Evolutionary conservation across 2,888 invertebrate species (phyloP).

Genomic region (Metallyticus violacea): DNA sequence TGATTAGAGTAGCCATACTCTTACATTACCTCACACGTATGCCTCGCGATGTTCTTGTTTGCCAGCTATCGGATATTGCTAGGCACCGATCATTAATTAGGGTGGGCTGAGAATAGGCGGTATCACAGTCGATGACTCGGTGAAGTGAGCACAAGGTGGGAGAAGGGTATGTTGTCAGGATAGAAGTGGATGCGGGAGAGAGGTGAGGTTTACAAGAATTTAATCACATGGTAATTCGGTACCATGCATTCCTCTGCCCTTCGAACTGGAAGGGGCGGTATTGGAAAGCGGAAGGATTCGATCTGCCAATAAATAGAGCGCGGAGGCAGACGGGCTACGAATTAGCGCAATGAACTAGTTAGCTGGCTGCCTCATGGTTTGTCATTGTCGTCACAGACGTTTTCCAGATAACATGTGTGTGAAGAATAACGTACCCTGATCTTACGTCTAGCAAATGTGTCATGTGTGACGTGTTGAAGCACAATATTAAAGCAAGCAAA

Average conservation of each 20-base stretch:
- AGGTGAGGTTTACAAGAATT: slow-evolving; percentile 23
- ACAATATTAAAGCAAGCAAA: no score
- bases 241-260: slow-evolving; percentile 16
- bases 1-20: neutral
- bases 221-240: slow-evolving; percentile 30
- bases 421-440: no score
- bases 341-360: neutral
- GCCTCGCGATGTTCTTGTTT: neutral
- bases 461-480: no score
- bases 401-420: neutral
- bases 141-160: neutral
- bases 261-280: slow-evolving; percentile 6
- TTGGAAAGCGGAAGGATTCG: slow-evolving; percentile 15
- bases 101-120: neutral
- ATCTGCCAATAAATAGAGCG: slow-evolving; percentile 13
- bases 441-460: no score
- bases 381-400: neutral
- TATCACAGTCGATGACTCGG: neutral
- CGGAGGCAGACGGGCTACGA: neutral
- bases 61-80: neutral
- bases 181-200: neutral
- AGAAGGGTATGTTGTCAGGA: neutral
- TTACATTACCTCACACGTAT: neutral
- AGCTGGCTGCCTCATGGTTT: neutral
- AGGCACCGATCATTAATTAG: neutral